These are phyloP conservation scores for Phocoena phocoena DNA, from an alignment of 2,113 vertebrate genomes.

Conservation along the genomic window DNA sequence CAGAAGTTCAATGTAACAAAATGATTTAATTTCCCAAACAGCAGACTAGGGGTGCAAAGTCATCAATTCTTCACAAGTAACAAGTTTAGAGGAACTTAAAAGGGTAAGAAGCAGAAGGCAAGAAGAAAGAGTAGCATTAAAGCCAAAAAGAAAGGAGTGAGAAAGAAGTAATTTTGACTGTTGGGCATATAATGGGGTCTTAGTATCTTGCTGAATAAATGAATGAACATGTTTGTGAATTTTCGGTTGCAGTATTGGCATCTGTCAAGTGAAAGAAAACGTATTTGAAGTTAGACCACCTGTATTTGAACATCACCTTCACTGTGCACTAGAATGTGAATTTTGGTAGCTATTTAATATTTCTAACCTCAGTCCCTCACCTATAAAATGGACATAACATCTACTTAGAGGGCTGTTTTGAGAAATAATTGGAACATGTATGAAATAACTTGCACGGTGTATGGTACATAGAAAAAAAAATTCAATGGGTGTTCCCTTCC, in stretches of 20 bases:
- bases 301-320: background rate
- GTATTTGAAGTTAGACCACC: background rate
- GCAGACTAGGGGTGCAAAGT: background rate
- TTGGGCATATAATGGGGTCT: background rate
- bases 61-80: background rate
- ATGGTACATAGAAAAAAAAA: background rate
- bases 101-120: background rate
- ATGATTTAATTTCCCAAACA: background rate
- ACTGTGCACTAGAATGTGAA: background rate
- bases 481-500: background rate
- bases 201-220: background rate
- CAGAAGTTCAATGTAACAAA: background rate
- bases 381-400: background rate
- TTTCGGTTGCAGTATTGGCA: background rate
- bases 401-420: background rate
- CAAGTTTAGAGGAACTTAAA: background rate
- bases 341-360: background rate
- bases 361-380: background rate
- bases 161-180: background rate
- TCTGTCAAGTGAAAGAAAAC: background rate
- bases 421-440: background rate
- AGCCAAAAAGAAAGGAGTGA: background rate
- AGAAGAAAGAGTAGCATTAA: background rate
- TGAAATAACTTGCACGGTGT: too few species aligned
- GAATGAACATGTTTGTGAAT: background rate